These are phyloP conservation scores for Smutsia gigantea DNA, from an alignment of 2,797 vertebrate species.

Conservation along the genomic window DNA sequence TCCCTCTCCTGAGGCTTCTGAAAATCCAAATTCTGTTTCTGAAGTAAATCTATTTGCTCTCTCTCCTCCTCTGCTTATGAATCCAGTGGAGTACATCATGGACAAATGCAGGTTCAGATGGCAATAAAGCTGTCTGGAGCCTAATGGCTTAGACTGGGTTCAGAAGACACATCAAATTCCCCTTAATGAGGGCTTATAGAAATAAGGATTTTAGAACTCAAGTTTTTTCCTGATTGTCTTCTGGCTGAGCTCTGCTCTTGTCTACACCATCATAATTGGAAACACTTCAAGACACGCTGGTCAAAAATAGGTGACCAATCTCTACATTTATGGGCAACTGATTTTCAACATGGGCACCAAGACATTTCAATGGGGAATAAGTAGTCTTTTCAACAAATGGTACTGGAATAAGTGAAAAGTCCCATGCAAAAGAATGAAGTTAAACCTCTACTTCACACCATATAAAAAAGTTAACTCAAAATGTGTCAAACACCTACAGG, in stretches of 20 bases:
- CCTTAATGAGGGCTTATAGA: neutral
- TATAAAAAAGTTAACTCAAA: constrained; percentile 38
- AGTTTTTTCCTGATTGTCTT: neutral
- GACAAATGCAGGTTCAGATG: neutral
- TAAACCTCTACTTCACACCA: neutral
- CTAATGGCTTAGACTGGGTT: neutral
- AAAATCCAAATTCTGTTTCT: constrained; percentile 38
- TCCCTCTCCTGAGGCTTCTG: neutral
- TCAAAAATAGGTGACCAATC: neutral
- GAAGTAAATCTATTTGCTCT: neutral
- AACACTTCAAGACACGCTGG: neutral
- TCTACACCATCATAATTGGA: neutral
- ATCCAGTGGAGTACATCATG: neutral
- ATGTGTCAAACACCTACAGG: neutral
- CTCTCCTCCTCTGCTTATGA: constrained; percentile 15
- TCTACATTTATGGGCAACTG: neutral
- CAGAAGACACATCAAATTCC: neutral
- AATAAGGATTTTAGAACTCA: neutral
- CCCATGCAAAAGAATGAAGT: neutral
- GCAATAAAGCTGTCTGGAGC: neutral
- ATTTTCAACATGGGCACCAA: neutral
- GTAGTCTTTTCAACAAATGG: neutral
- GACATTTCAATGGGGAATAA: neutral
- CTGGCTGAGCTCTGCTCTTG: neutral
- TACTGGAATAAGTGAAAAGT: neutral